phyloP scores from a whole-genome alignment of 2,797 vertebrate genomes.

The Rhyacichthys aspro region DNA sequence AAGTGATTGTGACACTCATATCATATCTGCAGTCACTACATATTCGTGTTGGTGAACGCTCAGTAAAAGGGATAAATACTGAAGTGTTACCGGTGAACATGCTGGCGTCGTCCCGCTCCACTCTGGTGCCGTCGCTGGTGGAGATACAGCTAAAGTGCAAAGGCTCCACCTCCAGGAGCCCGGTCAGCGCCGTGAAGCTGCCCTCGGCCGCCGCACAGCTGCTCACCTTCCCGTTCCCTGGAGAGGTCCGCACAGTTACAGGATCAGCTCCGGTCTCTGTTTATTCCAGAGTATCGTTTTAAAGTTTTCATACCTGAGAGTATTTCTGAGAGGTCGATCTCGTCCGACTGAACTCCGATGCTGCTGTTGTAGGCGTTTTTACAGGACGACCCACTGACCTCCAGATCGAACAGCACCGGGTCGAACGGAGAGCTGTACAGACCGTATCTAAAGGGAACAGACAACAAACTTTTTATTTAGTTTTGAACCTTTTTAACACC shows the following conservation, averaged over 20 bases:
- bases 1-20: too few species aligned
- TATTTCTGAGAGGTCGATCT: slow-evolving; percentile 98
- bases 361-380: slow-evolving; percentile 96
- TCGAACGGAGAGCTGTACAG: slow-evolving; percentile 98
- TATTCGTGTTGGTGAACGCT: too few species aligned
- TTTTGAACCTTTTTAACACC: too few species aligned
- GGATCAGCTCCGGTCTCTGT: too few species aligned
- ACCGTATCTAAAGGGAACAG: slow-evolving; percentile 87
- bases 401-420: slow-evolving; percentile 98
- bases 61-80: too few species aligned
- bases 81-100: slow-evolving; percentile 88
- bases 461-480: too few species aligned
- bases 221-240: slow-evolving; percentile 95
- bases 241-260: background rate
- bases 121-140: slow-evolving; percentile 97
- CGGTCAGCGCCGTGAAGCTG: slow-evolving; percentile 97
- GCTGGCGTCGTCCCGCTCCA: slow-evolving; percentile 99
- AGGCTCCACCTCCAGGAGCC: slow-evolving; percentile 96
- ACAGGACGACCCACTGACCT: slow-evolving; percentile 97
- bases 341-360: slow-evolving; percentile 95
- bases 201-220: slow-evolving; percentile 96
- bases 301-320: slow-evolving; percentile 86
- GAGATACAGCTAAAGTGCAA: slow-evolving; percentile 98
- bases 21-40: too few species aligned
- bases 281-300: too few species aligned